Evolutionary conservation across 2,888 invertebrate genomes (phyloP), one percentile per base, ranked within the genome.

Genomic region (Tuta absoluta): DNA sequence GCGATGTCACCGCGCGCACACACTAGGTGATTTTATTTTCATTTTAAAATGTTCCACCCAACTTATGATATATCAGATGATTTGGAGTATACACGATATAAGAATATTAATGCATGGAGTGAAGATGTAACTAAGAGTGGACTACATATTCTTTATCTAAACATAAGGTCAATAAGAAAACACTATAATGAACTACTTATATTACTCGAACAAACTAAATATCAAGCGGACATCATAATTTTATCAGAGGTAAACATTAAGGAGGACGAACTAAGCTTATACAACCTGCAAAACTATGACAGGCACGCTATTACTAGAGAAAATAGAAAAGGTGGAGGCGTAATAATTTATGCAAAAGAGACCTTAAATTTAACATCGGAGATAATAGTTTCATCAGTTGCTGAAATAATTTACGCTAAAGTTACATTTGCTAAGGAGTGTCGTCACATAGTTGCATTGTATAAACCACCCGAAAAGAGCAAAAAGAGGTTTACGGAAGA

Each of bases 221-320:
- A 14, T 41, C 1, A 41, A 0, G 41, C 60, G 24, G 60, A 64
- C 48, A 45, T 64, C n/a, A 19, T 64, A 10, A 61, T 64, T 17
- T 28, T 64, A 45, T 60, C 28, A 10, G 64, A 64, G 24, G 61
- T 64, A 41, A 64, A 64, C n/a, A 53, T 64, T 23, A 64, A 64
- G 21, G 7, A 61, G n/a, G 49, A 62, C 5, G 62, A 62, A 49
- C 4, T 62, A 10, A 17, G 28, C 21, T 8, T 62, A 1, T 62
- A 49, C 33, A 10, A 28, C n/a, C 23, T 49, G n/a, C 2, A 28
- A n/a, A 28, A 28, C 10, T 62, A 49, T 49, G 49, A 49, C 5
- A 48, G 4, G 10, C 10, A 17, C 21, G 49, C 49, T 49, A 19
- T 10, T 17, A 49, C 49, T 1, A 49, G 49, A 49, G 49, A 49